These are phyloP conservation scores for Isaurus tuberculatus DNA, from an alignment of 92 coral and sea anemone species.

Conservation along the genomic window DNA sequence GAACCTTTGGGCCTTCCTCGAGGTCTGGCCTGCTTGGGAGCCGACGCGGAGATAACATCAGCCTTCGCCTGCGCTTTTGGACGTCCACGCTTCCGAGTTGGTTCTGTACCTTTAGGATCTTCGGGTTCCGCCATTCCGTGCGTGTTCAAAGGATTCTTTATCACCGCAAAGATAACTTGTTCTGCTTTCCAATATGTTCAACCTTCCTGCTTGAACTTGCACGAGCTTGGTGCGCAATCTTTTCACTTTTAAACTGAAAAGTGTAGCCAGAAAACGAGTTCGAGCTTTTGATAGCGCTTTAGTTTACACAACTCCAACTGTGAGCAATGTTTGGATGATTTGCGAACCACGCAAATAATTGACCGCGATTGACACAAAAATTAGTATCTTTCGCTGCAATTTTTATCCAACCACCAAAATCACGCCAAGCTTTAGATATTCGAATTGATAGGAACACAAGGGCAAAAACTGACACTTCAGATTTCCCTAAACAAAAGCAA, in stretches of 20 bases:
- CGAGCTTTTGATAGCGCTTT: background rate
- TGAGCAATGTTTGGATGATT: slow-evolving; percentile 5
- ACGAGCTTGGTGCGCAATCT: background rate
- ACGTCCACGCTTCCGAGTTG: slow-evolving; percentile 69
- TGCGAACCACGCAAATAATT: background rate
- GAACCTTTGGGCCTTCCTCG: slow-evolving; percentile 74
- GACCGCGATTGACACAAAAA: slow-evolving; percentile 6
- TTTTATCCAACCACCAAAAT: background rate
- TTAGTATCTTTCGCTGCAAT: background rate
- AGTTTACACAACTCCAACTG: background rate
- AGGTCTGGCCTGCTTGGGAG: slow-evolving; percentile 59
- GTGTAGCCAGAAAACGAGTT: background rate
- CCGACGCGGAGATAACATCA: slow-evolving; percentile 43
- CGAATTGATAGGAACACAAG: background rate
- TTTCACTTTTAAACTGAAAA: background rate
- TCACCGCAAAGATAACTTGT: background rate
- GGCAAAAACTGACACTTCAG: background rate
- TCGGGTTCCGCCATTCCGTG: slow-evolving; percentile 51
- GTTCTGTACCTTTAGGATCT: background rate
- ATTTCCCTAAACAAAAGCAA: background rate
- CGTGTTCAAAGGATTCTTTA: slow-evolving; percentile 45
- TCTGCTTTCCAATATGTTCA: slow-evolving; percentile 2
- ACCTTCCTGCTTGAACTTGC: slow-evolving; percentile 18
- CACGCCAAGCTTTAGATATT: background rate
- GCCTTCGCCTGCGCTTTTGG: slow-evolving; percentile 36